Evolutionary conservation across 2,797 vertebrate species (phyloP).

Genomic region (Mormyrops attenuatus): DNA sequence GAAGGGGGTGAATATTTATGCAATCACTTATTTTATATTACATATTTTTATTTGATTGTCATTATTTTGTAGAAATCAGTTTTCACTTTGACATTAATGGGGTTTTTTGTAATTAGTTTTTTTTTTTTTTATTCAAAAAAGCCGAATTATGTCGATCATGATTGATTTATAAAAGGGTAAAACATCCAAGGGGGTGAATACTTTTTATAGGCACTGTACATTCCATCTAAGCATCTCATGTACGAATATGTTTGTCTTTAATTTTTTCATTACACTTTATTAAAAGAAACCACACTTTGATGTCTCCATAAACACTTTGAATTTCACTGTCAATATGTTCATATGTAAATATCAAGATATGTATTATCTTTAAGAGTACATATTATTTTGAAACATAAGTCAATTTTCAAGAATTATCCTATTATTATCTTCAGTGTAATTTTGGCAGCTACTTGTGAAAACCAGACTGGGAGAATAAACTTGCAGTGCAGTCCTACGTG

Average conservation of each 20-base stretch:
- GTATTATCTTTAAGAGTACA: background rate
- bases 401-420: background rate
- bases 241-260: background rate
- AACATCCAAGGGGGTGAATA: too few relatives aligned
- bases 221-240: slow-evolving; percentile 30
- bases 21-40: too few relatives aligned
- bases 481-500: background rate
- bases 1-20: too few relatives aligned
- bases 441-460: background rate
- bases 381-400: background rate
- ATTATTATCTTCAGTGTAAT: background rate
- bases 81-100: too few relatives aligned
- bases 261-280: background rate
- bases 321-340: background rate
- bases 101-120: too few relatives aligned
- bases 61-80: too few relatives aligned
- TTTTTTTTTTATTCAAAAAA: too few relatives aligned
- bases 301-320: background rate
- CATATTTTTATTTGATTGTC: too few relatives aligned
- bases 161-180: too few relatives aligned
- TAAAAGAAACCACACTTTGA: background rate
- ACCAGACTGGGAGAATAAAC: background rate
- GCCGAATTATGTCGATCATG: too few relatives aligned
- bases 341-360: background rate
- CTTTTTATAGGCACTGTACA: slow-evolving; percentile 39